Conservation (phyloP, 2,113 vertebrate genomes). For the Albula glossodonta region DNA sequence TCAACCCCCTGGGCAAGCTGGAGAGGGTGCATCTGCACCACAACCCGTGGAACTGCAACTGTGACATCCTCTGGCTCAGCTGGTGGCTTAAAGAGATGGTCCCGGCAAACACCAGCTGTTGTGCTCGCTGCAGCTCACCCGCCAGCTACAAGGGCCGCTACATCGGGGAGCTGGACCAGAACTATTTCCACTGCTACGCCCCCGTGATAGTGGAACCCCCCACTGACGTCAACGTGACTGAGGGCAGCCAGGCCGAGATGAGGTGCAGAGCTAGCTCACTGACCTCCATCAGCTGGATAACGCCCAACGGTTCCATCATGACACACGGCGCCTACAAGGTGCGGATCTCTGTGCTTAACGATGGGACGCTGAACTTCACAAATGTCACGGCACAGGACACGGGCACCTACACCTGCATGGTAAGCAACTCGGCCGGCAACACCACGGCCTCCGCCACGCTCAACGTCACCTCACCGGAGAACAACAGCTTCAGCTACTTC, state of each 20-base stretch:
- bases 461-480: constrained; percentile 92
- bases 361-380: constrained; percentile 96
- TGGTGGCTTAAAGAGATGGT: constrained; percentile 99
- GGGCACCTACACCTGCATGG: constrained; percentile 96
- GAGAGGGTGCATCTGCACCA: constrained; percentile 97
- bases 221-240: constrained; percentile 94
- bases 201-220: constrained; percentile 98
- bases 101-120: constrained; percentile 95
- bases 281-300: constrained; percentile 98
- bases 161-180: constrained; percentile 96
- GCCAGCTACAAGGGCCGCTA: constrained; percentile 90
- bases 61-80: constrained; percentile 97
- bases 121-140: constrained; percentile 93
- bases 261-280: constrained; percentile 93
- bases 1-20: constrained; percentile 92
- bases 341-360: constrained; percentile 93
- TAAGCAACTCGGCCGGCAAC: constrained; percentile 98
- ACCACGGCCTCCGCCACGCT: constrained; percentile 95
- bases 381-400: constrained; percentile 98
- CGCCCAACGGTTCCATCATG: constrained; percentile 95
- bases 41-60: constrained; percentile 99
- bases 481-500: constrained; percentile 92
- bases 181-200: constrained; percentile 96
- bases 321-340: constrained; percentile 94
- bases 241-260: constrained; percentile 95